These are phyloP conservation scores for rabbit (Oryctolagus cuniculus) DNA, from an alignment of 2,113 vertebrate species.

Conservation along the genomic window DNA sequence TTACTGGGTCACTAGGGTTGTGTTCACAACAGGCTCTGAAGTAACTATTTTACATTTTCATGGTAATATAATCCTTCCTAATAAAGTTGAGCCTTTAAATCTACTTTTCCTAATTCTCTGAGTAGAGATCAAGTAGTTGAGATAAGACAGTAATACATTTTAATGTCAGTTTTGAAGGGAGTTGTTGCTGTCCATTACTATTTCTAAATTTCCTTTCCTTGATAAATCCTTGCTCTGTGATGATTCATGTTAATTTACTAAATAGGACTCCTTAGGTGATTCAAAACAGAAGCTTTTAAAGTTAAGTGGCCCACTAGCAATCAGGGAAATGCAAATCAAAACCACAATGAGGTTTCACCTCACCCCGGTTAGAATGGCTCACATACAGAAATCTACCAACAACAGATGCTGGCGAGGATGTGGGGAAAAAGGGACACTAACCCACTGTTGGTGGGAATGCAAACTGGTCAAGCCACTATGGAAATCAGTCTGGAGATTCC, in stretches of 20 bases:
- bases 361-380: no score
- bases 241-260: background rate
- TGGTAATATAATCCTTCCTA: background rate
- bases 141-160: background rate
- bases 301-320: background rate
- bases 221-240: background rate
- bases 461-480: no score
- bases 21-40: background rate
- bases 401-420: no score
- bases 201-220: slow-evolving; percentile 11
- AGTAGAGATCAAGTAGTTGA: background rate
- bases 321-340: no score
- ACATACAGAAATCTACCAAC: no score
- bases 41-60: background rate
- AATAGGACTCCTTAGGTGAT: background rate
- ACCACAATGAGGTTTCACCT: no score
- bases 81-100: slow-evolving; percentile 1
- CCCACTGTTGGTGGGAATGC: no score
- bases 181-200: background rate
- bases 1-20: background rate
- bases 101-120: background rate
- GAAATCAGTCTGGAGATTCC: no score
- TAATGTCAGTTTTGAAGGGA: slow-evolving; percentile 2
- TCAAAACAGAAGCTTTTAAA: slow-evolving; percentile 19
- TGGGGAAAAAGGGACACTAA: no score